Conservation (phyloP, 2,888 invertebrate genomes). For the Phaedon cochleariae region DNA sequence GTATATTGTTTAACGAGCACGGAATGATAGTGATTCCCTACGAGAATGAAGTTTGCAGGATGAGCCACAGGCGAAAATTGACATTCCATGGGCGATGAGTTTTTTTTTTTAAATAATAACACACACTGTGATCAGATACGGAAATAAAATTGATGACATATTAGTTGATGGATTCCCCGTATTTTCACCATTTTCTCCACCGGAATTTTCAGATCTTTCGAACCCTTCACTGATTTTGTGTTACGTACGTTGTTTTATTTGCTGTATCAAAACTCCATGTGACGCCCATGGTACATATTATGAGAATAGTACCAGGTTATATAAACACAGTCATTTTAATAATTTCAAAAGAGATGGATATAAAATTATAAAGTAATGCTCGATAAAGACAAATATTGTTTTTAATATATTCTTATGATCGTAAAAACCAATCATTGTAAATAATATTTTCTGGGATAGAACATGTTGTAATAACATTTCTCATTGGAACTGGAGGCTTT, state of each 20-base stretch:
- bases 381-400: conserved; percentile 56
- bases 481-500: not conserved
- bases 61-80: too few species aligned
- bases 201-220: not conserved
- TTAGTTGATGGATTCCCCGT: too few species aligned
- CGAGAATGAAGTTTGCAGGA: too few species aligned
- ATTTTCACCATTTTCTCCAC: not conserved
- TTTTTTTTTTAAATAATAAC: too few species aligned
- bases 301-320: conserved; percentile 35
- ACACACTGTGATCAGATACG: too few species aligned
- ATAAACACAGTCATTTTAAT: conserved; percentile 55
- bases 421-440: conserved; percentile 55
- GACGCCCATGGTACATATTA: conserved; percentile 2
- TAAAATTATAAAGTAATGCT: conserved; percentile 55
- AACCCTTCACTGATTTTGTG: not conserved
- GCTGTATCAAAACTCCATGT: not conserved
- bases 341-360: conserved; percentile 52
- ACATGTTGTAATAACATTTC: conserved; percentile 27
- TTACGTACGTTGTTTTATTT: not conserved
- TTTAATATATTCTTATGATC: conserved; percentile 56
- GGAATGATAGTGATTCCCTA: too few species aligned
- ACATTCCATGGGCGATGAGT: too few species aligned
- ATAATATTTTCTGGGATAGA: conserved; percentile 52
- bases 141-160: too few species aligned
- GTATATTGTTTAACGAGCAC: too few species aligned